Conservation (phyloP, 2,113 vertebrate genomes). For the Thinocorus orbignyianus region DNA sequence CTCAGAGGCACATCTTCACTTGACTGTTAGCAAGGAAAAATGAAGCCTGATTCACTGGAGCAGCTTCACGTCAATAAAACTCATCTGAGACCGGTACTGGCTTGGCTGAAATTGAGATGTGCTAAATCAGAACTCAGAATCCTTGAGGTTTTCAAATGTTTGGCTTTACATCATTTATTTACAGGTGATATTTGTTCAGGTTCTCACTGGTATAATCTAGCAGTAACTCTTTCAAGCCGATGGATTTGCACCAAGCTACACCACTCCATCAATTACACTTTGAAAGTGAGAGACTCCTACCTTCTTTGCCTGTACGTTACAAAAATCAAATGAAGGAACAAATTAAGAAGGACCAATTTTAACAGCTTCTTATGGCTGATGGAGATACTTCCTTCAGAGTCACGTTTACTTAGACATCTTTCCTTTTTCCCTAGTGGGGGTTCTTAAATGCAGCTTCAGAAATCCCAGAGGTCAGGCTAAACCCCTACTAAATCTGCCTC, state of each 20-base stretch:
- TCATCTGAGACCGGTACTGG: not conserved
- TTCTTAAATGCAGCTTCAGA: not conserved
- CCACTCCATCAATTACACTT: not conserved
- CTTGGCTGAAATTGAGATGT: not conserved
- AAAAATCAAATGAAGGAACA: not conserved
- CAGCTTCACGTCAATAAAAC: not conserved
- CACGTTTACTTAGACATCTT: not conserved
- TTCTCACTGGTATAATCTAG: not conserved
- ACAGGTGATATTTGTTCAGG: not conserved
- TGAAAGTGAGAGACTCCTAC: not conserved
- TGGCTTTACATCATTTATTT: not conserved
- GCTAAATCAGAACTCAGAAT: not conserved
- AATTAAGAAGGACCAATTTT: not conserved
- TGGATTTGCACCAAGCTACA: not conserved
- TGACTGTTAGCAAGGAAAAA: not conserved
- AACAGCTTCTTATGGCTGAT: not conserved
- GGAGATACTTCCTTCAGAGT: not conserved
- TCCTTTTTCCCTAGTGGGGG: not conserved
- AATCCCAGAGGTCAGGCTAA: constrained; percentile 10
- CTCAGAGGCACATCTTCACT: not conserved
- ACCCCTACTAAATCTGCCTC: not conserved
- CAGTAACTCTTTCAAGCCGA: not conserved
- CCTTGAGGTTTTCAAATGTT: not conserved
- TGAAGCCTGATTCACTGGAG: not conserved
- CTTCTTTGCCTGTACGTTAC: not conserved